Evolutionary conservation across 2,797 vertebrate species (phyloP).

Genomic region (Melopsittacus undulatus): DNA sequence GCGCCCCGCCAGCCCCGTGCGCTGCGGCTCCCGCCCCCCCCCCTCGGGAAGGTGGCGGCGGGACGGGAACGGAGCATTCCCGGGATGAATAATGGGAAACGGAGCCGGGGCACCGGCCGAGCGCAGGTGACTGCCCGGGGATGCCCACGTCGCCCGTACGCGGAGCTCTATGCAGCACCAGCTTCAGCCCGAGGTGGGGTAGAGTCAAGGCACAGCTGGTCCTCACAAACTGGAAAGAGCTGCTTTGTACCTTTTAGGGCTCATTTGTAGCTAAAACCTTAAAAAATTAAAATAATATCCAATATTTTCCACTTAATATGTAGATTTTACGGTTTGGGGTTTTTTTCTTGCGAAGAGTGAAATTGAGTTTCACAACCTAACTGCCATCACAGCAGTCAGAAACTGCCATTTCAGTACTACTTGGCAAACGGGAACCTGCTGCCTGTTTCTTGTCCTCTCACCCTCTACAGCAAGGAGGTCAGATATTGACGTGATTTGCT

Average conservation of each 20-base stretch:
- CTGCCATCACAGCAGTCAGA: fast-evolving
- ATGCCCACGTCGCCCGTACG: fast-evolving
- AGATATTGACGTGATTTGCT: neutral
- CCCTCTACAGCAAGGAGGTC: neutral
- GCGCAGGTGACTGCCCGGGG: fast-evolving
- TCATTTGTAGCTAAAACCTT: neutral
- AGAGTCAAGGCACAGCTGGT: too few relatives aligned
- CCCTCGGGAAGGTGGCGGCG: neutral
- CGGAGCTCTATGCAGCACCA: neutral
- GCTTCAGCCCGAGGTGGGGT: too few relatives aligned
- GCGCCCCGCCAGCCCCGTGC: neutral
- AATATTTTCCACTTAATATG: fast-evolving
- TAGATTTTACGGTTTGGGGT: neutral
- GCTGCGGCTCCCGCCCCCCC: too few relatives aligned
- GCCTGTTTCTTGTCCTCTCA: neutral
- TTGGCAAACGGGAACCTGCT: neutral
- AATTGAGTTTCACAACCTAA: fast-evolving
- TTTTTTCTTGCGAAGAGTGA: neutral
- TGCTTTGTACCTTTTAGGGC: neutral
- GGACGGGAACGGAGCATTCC: neutral
- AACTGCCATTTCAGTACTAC: neutral
- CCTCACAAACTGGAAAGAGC: fast-evolving
- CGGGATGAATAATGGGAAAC: neutral
- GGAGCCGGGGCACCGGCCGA: too few relatives aligned
- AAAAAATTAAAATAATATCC: too few relatives aligned